A percentile compares a stretch with the other conserved stretches of the same genome.
phyloP scores from a whole-genome alignment of 2,888 invertebrate genomes.

The Ormyrus pomaceus region DNA sequence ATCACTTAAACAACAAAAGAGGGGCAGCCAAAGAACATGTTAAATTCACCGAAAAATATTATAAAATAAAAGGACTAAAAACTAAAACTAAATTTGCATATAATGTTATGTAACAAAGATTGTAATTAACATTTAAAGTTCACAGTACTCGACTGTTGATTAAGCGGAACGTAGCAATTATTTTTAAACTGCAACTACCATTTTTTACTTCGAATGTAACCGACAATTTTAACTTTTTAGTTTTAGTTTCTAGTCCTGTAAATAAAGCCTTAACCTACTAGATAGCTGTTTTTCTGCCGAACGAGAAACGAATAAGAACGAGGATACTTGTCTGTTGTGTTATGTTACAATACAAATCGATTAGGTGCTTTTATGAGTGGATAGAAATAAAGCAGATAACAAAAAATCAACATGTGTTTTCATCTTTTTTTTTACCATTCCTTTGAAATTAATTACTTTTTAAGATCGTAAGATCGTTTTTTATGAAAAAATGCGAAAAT shows the following conservation, averaged over 20 bases:
- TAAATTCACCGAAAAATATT: slow-evolving; percentile 16
- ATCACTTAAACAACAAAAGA: slow-evolving; percentile 17
- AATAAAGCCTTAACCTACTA: slow-evolving; percentile 8
- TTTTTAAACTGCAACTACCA: background rate
- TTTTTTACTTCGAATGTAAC: too few relatives aligned
- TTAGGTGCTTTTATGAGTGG: slow-evolving; percentile 30
- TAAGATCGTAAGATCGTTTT: too few relatives aligned
- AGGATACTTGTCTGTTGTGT: slow-evolving; percentile 18
- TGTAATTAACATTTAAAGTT: too few relatives aligned
- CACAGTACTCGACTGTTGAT: too few relatives aligned
- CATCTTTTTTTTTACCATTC: background rate
- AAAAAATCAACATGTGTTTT: background rate
- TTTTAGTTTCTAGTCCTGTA: background rate
- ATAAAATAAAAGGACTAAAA: slow-evolving; percentile 19
- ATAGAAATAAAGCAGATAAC: slow-evolving; percentile 33
- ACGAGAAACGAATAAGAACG: slow-evolving; percentile 11
- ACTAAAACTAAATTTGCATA: slow-evolving; percentile 8
- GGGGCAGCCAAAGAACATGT: background rate
- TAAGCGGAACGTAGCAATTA: background rate
- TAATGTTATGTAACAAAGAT: background rate
- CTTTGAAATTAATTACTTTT: too few relatives aligned
- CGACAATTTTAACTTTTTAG: slow-evolving; percentile 7
- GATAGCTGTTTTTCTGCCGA: slow-evolving; percentile 30
- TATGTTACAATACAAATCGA: background rate
- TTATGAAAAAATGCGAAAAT: too few relatives aligned